These are phyloP conservation scores for Variabilichromis moorii DNA, from an alignment of 2,113 vertebrate genomes.

Conservation along the genomic window DNA sequence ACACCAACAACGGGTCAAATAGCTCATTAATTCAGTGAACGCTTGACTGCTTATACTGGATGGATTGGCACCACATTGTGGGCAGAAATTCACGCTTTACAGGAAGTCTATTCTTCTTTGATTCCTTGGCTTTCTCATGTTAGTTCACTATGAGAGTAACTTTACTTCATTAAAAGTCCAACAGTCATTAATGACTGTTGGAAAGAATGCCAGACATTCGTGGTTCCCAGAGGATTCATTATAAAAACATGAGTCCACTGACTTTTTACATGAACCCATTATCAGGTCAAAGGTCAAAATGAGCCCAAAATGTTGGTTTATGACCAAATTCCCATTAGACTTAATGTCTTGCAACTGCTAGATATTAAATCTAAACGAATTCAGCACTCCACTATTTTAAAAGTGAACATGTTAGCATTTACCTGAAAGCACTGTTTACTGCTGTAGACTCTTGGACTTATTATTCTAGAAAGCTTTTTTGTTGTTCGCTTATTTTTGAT, in stretches of 20 bases:
- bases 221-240: background rate
- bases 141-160: background rate
- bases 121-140: background rate
- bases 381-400: background rate
- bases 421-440: background rate
- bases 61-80: background rate
- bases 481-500: background rate
- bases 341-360: background rate
- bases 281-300: background rate
- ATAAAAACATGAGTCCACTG: background rate
- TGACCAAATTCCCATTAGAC: background rate
- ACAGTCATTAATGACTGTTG: background rate
- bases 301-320: background rate
- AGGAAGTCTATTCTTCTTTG: background rate
- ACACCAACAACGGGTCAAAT: background rate
- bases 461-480: background rate
- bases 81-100: background rate
- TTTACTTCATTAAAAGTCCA: background rate
- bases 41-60: background rate
- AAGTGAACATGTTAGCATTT: background rate
- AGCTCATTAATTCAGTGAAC: background rate
- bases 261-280: background rate
- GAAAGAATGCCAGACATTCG: background rate
- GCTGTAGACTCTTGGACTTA: background rate
- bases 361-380: background rate